Evolutionary conservation across 2,113 vertebrate species (phyloP).

Genomic region (Junco hyemalis): DNA sequence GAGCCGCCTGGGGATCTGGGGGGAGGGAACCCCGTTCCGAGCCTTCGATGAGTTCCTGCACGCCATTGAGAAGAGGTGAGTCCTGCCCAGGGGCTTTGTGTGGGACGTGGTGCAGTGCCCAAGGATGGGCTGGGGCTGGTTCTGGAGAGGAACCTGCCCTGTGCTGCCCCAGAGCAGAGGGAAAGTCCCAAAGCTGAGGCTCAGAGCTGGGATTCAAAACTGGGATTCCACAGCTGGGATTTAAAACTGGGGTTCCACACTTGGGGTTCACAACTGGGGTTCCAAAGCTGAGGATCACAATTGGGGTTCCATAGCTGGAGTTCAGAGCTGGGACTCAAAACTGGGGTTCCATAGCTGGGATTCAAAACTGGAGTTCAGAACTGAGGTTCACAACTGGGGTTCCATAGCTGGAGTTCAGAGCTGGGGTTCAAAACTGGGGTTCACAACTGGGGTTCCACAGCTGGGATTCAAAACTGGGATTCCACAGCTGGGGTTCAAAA

Average conservation of each 20-base stretch:
- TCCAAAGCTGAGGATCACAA: too few relatives aligned
- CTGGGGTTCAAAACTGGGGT: too few relatives aligned
- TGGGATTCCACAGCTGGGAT: not conserved
- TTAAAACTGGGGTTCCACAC: not conserved
- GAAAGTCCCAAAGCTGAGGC: not conserved
- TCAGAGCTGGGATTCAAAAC: not conserved
- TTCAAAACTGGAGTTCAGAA: too few relatives aligned
- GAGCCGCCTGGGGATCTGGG: conserved; percentile 99
- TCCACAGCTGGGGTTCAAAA: too few relatives aligned
- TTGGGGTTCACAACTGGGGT: not conserved
- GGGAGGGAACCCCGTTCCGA: conserved; percentile 92
- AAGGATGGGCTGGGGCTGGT: not conserved
- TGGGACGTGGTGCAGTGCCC: not conserved
- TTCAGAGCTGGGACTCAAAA: not conserved
- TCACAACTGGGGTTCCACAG: not conserved
- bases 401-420: too few relatives aligned
- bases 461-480: too few relatives aligned
- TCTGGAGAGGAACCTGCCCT: not conserved
- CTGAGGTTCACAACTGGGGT: too few relatives aligned
- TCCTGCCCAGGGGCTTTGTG: not conserved
- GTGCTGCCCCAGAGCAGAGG: not conserved
- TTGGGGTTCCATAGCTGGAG: too few relatives aligned
- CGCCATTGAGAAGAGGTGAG: conserved; percentile 94
- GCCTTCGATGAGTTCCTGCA: conserved; percentile 95
- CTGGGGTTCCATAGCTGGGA: too few relatives aligned